Conservation (phyloP, 1,140 invertebrate species). For the Anastrepha obliqua region DNA sequence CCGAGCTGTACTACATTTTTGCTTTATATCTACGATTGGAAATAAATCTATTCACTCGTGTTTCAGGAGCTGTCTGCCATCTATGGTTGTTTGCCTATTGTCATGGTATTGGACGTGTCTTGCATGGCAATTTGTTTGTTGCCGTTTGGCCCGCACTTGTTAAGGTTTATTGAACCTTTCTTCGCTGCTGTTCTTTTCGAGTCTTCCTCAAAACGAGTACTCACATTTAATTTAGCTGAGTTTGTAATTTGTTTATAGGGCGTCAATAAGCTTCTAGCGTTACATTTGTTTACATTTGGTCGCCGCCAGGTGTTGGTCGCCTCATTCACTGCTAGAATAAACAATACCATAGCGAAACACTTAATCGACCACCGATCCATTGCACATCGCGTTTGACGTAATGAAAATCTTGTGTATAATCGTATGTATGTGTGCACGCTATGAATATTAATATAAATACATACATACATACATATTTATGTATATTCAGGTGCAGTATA, state of each 20-base stretch:
- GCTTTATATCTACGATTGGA: not conserved
- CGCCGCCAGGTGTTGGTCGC: conserved; percentile 2
- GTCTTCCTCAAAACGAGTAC: not conserved
- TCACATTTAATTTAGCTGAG: not conserved
- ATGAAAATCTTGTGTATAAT: not conserved
- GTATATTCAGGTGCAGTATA: not conserved
- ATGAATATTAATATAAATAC: not conserved
- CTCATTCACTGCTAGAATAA: not conserved
- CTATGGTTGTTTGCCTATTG: conserved; percentile 7
- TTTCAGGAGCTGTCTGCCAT: conserved; percentile 5
- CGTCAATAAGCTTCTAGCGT: conserved; percentile 37
- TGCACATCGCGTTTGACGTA: not conserved
- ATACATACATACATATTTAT: not conserved
- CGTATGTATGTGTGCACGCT: not conserved
- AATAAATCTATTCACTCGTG: not conserved
- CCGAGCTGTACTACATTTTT: not conserved
- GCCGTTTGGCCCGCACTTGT: not conserved
- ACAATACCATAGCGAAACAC: not conserved
- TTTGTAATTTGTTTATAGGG: conserved; percentile 39
- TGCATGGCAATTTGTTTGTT: conserved; percentile 40
- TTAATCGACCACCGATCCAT: not conserved
- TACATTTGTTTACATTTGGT: conserved; percentile 36
- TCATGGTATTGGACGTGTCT: conserved; percentile 1
- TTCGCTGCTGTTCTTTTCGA: not conserved
- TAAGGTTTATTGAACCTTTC: conserved; percentile 1